Base-by-base conservation (phyloP, 53 echinoderm and acorn worm species). In the Stichopus horrens region DNA sequence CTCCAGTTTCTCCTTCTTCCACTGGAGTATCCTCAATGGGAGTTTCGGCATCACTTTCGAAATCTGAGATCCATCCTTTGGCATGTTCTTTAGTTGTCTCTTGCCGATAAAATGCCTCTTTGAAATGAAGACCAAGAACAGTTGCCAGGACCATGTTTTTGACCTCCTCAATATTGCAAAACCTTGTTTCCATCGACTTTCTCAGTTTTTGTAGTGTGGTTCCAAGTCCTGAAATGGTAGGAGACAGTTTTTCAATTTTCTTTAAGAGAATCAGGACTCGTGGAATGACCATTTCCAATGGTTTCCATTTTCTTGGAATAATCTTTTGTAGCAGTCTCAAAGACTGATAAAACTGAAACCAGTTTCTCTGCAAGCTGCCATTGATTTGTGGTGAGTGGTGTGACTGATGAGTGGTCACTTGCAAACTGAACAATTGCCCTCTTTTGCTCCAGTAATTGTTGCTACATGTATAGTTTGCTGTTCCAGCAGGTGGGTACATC, bases 401-500 rank as follows among this genome's bases (percentile, higher is more conserved):
- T 55, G 9, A 84, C 58, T n/a, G 85, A 9, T 10, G 57, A 55
- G 60, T 84, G 23, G 60, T 84, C 85, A 21, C 85, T 84, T 57
- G 85, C 85, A 57, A 57, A 84, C 52, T 81, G 85, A 13, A 84
- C 85, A 84, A 84, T 51, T 13, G 85, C 85, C 23, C 60, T 8
- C 23, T 84, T 84, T 22, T 84, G 85, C 58, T 57, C 57, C 9
- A 84, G 66, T n/a, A n/a, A n/a, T n/a, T n/a, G n/a, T n/a, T n/a
- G n/a, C n/a, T n/a, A n/a, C 87, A 86, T 86, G 53, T 86, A 71
- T 19, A 73, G 7, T 7, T 18, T 54, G 19, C 87, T 86, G 52
- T 86, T 86, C 87, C 87, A 86, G 6, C 87, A 7, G 5, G 74
- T 86, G 16, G 87, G 23, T 10, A 86, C 87, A 8, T 86, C 87